These are phyloP conservation scores for Pegoplata infirma DNA, from an alignment of 2,888 invertebrate genomes.

Conservation along the genomic window DNA sequence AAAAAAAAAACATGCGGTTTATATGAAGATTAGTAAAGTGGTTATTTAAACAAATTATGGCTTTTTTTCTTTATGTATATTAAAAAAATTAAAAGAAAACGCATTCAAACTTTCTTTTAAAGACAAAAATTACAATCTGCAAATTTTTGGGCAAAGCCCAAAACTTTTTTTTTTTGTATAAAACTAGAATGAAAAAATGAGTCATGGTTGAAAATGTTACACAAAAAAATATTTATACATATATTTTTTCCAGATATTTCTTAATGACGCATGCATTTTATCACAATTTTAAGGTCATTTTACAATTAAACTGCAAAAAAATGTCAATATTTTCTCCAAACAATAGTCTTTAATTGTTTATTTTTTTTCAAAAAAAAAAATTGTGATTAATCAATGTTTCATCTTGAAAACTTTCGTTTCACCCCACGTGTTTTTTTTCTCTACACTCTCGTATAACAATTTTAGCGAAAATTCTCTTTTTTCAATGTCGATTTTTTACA, in stretches of 20 bases:
- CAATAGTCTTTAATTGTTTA: too few relatives aligned
- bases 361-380: too few relatives aligned
- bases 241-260: slow-evolving; percentile 31
- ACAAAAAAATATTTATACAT: not conserved
- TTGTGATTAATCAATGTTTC: too few relatives aligned
- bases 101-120: too few relatives aligned
- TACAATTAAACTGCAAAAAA: not conserved
- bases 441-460: not conserved
- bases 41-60: not conserved
- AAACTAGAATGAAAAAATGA: not conserved
- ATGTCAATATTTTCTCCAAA: not conserved
- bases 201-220: not conserved
- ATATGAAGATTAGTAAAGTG: not conserved
- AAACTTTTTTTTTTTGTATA: not conserved
- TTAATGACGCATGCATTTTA: slow-evolving; percentile 14
- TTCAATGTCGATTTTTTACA: slow-evolving; percentile 10
- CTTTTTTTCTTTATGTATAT: not conserved
- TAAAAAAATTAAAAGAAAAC: not conserved
- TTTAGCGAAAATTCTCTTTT: too few relatives aligned
- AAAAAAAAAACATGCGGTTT: slow-evolving; percentile 1
- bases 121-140: too few relatives aligned
- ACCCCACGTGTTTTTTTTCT: slow-evolving; percentile 49
- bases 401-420: not conserved
- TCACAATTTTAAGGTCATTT: not conserved
- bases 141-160: too few relatives aligned